These are phyloP conservation scores for Zaprionus lachaisei DNA, from an alignment of 1,140 invertebrate genomes.

Conservation along the genomic window DNA sequence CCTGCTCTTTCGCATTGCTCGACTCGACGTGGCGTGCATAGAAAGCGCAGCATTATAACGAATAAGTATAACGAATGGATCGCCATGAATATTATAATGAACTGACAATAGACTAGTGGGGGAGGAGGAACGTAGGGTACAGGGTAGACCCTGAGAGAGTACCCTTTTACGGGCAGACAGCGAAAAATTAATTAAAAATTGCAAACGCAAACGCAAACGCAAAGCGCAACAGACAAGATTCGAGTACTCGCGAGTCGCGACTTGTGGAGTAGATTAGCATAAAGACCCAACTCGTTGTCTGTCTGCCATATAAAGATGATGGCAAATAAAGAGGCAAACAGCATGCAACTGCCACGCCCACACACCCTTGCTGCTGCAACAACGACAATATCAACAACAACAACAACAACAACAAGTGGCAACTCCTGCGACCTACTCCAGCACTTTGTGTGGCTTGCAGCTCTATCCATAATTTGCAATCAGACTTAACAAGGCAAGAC, in stretches of 20 bases:
- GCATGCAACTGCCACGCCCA: constrained; percentile 45
- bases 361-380: constrained; percentile 15
- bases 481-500: constrained; percentile 41
- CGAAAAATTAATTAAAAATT: constrained; percentile 67
- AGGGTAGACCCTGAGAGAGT: background rate
- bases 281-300: constrained; percentile 41
- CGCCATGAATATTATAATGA: constrained; percentile 25
- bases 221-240: constrained; percentile 27
- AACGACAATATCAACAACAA: background rate
- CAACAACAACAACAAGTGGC: background rate
- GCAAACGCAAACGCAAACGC: constrained; percentile 27
- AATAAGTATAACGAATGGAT: constrained; percentile 18
- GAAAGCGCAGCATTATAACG: constrained; percentile 4
- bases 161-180: constrained; percentile 4
- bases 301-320: constrained; percentile 1
- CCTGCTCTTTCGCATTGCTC: constrained; percentile 19
- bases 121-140: background rate
- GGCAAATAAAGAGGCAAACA: background rate
- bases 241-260: constrained; percentile 39
- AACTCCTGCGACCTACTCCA: background rate
- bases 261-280: constrained; percentile 57
- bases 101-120: constrained; percentile 26
- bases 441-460: constrained; percentile 2
- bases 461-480: constrained; percentile 52
- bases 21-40: constrained; percentile 41